Base-by-base conservation (phyloP, 2,888 invertebrate genomes). In the Caenorhabditis uteleia region DNA sequence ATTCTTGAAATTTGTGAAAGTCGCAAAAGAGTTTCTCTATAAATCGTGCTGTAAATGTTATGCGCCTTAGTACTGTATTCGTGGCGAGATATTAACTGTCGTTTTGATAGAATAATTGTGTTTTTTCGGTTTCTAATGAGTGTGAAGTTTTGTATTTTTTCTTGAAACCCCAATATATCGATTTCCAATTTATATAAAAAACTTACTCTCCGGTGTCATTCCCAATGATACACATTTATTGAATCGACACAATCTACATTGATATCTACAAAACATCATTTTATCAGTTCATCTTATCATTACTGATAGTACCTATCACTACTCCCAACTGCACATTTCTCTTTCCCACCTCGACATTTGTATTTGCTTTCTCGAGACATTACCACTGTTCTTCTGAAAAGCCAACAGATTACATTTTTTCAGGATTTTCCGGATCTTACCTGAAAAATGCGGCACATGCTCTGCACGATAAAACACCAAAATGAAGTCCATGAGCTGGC, bases 361-460 rank as follows among this genome's bases (percentile, higher is more conserved):
- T 70, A 70, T 29, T 66, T 61, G 10, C 47, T 45, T 20, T 49
- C 39, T 3, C 60, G 33, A 14, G 33, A 54, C 51, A 58, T 55
- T 25, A 70, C 66, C 0, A 70, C 62, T 26, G 70, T 66, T 23
- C 70, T 31, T 43, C 70, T 58, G 51, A 47, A 62, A 23, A n/a
- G 5, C 8, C n/a, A 21, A 20, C 7, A n/a, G 7, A n/a, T 34
- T 16, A 34, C 16, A 10, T n/a, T 6, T 36, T n/a, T n/a, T n/a
- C n/a, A n/a, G n/a, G n/a, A 36, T 12, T 36, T 36, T 36, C 16
- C 16, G n/a, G 7, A 6, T 6, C 5, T 6, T 21, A 68, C 69
- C 69, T 39, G 45, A 70, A 70, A 39, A 70, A 70, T 12, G 70
- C 70, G 20, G 70, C 71, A 39, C 71, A 71, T 6, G 71, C 71